Conservation (phyloP, 2,113 vertebrate species). For the Ictidomys tridecemlineatus region DNA sequence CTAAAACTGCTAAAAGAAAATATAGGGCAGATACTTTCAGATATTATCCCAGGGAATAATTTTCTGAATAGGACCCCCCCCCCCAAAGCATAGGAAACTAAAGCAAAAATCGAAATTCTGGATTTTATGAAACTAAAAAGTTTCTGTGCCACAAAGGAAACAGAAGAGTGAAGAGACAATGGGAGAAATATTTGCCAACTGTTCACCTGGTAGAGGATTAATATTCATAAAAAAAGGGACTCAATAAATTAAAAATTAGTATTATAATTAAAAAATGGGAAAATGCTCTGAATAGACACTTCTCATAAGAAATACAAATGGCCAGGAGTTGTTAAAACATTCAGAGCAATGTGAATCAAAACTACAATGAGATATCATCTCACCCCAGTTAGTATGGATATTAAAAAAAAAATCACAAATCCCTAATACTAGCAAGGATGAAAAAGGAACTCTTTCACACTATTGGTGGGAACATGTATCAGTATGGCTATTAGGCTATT, state of each 20-base stretch:
- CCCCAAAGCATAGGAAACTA: not conserved
- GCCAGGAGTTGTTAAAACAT: not conserved
- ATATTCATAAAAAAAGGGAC: not conserved
- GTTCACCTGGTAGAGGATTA: not conserved
- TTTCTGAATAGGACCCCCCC: not conserved
- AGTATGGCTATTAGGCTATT: not conserved
- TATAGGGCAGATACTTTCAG: not conserved
- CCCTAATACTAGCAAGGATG: not conserved
- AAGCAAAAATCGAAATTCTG: not conserved
- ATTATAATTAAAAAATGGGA: not conserved
- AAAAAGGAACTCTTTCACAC: no score
- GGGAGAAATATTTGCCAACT: not conserved
- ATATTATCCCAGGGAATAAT: not conserved
- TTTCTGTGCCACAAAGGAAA: not conserved
- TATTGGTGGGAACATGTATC: not conserved
- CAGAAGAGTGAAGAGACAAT: not conserved
- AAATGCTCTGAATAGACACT: not conserved
- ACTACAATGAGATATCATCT: not conserved
- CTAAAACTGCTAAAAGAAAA: not conserved
- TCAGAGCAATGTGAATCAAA: not conserved
- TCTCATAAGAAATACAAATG: not conserved
- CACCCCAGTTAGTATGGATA: not conserved
- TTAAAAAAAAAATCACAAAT: not conserved
- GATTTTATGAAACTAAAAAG: not conserved
- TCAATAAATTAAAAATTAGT: not conserved